Conservation (phyloP, 2,113 vertebrate species). For the Psittacula cyanocephala region DNA sequence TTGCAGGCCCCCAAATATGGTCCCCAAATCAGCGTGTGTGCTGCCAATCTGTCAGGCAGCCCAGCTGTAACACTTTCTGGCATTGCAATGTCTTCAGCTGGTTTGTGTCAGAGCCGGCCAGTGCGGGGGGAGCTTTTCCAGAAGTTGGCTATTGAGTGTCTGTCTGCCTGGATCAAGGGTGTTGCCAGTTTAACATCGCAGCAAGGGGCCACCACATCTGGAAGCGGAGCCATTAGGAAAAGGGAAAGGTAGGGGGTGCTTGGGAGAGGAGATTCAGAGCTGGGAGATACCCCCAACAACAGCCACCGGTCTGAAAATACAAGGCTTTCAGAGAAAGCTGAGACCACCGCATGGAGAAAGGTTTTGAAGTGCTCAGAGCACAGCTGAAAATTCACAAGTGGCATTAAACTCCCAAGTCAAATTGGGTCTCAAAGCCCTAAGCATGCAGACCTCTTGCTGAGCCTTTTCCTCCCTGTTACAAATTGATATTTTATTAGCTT, state of each 20-base stretch:
- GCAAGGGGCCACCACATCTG: slow-evolving; percentile 62
- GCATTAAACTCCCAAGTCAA: slow-evolving; percentile 4
- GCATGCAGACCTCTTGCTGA: neutral
- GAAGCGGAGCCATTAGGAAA: neutral
- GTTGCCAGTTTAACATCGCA: slow-evolving; percentile 56
- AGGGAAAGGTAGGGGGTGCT: neutral
- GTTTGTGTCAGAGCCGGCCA: slow-evolving; percentile 58
- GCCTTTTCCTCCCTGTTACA: slow-evolving; percentile 48
- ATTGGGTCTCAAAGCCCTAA: neutral
- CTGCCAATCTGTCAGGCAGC: slow-evolving; percentile 46
- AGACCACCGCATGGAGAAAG: neutral
- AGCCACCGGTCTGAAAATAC: neutral
- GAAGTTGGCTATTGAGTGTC: slow-evolving; percentile 55
- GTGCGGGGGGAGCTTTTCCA: slow-evolving; percentile 47
- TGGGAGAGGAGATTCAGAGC: neutral
- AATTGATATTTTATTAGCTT: slow-evolving; percentile 69
- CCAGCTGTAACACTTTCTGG: slow-evolving; percentile 55
- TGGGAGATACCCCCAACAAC: neutral
- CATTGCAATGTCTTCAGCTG: slow-evolving; percentile 54
- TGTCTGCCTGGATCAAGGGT: slow-evolving; percentile 56
- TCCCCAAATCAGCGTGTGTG: neutral
- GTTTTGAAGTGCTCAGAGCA: neutral
- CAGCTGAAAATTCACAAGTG: neutral
- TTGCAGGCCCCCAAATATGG: neutral
- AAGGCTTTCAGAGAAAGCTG: neutral